Conservation (phyloP, 2,113 vertebrate species). For the Nymphicus hollandicus region DNA sequence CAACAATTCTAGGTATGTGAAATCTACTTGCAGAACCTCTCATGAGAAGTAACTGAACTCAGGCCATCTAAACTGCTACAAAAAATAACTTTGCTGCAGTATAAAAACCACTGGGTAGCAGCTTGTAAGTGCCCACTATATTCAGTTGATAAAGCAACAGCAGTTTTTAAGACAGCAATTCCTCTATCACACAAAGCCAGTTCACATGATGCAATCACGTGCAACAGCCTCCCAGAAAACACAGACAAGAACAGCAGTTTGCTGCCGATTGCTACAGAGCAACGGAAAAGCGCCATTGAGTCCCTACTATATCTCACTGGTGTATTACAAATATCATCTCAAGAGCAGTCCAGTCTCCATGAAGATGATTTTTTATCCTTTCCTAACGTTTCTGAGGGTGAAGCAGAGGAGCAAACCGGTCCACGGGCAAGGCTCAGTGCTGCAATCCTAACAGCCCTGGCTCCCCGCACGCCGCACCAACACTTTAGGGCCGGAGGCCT, state of each 20-base stretch:
- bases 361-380: accelerated
- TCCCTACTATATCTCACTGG: too few species aligned
- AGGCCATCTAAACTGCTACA: background rate
- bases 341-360: accelerated
- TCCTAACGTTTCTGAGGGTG: accelerated
- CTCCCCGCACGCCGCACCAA: background rate
- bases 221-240: background rate
- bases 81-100: background rate
- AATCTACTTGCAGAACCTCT: background rate
- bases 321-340: accelerated
- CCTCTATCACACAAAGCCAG: background rate
- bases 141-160: background rate
- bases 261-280: accelerated
- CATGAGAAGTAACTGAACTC: background rate
- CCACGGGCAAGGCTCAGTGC: background rate
- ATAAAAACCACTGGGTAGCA: background rate
- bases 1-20: background rate
- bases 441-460: background rate
- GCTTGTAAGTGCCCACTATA: accelerated
- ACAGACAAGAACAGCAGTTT: accelerated
- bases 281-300: too few species aligned
- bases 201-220: background rate
- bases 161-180: accelerated
- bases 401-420: accelerated
- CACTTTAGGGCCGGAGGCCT: accelerated